Evolutionary conservation across 2,888 invertebrate genomes (phyloP).

Genomic region (Encarsia formosa): DNA sequence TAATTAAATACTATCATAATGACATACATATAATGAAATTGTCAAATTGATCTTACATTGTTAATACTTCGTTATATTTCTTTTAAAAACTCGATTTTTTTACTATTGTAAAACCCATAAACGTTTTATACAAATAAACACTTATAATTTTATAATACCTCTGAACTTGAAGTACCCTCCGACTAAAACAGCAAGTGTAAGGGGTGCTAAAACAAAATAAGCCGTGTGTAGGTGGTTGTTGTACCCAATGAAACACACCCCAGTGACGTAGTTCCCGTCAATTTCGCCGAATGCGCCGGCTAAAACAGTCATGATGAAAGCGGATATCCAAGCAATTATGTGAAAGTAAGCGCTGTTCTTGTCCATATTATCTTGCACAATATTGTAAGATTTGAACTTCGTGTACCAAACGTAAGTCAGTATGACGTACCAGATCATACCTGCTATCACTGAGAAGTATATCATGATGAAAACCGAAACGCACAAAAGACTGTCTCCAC

Average conservation of each 20-base stretch:
- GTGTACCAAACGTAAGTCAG: slow-evolving; percentile 91
- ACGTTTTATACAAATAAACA: neutral
- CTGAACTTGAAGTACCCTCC: slow-evolving; percentile 76
- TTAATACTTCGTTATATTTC: too few relatives aligned
- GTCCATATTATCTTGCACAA: slow-evolving; percentile 81
- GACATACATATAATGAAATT: too few relatives aligned
- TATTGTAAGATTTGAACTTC: slow-evolving; percentile 76
- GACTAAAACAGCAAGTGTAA: slow-evolving; percentile 62
- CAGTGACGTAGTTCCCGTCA: slow-evolving; percentile 87
- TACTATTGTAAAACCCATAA: slow-evolving; percentile 3
- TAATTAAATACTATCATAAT: too few relatives aligned
- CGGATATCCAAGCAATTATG: slow-evolving; percentile 86
- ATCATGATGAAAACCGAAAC: slow-evolving; percentile 86
- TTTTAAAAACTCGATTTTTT: slow-evolving; percentile 4
- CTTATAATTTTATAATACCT: slow-evolving; percentile 63
- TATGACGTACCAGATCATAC: slow-evolving; percentile 91
- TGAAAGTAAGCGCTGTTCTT: slow-evolving; percentile 91
- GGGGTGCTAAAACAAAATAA: slow-evolving; percentile 71
- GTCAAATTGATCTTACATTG: too few relatives aligned
- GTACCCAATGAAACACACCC: slow-evolving; percentile 91
- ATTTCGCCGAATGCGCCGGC: slow-evolving; percentile 87
- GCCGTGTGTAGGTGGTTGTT: slow-evolving; percentile 70
- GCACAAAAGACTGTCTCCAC: slow-evolving; percentile 86
- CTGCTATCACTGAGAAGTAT: slow-evolving; percentile 79
- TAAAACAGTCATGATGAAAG: slow-evolving; percentile 81